phyloP scores from a whole-genome alignment of 2,888 invertebrate genomes.

The Hirtodrosophila alboralis region DNA sequence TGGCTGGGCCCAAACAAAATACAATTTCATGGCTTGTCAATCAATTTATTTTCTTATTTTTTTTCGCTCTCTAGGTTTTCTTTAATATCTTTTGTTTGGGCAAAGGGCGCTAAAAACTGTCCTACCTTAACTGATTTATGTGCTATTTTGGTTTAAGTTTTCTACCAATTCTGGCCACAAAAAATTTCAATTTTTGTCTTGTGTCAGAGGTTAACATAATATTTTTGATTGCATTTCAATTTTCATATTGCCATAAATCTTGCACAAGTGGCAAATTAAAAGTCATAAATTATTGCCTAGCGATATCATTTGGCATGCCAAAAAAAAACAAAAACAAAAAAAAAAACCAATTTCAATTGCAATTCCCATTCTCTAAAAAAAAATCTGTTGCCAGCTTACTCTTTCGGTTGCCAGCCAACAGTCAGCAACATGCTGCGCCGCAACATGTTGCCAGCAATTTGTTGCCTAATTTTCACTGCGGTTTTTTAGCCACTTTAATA shows the following conservation, averaged over 20 bases:
- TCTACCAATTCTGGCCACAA: conserved; percentile 12
- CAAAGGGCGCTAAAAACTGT: conserved; percentile 60
- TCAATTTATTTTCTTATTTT: conserved; percentile 62
- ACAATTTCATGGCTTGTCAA: conserved; percentile 82
- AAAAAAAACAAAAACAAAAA: conserved; percentile 10
- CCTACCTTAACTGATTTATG: conserved; percentile 54
- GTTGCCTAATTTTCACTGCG: conserved; percentile 62
- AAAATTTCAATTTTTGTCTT: conserved; percentile 23
- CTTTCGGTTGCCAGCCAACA: conserved; percentile 31
- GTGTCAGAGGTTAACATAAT: conserved; percentile 78
- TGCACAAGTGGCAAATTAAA: conserved; percentile 76
- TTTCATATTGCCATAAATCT: conserved; percentile 70
- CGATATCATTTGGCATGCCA: conserved; percentile 47
- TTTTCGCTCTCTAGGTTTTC: too few species aligned
- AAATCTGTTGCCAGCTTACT: too few species aligned
- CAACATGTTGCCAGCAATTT: conserved; percentile 57
- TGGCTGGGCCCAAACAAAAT: conserved; percentile 34
- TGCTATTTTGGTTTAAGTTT: conserved; percentile 13
- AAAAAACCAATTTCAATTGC: conserved; percentile 22
- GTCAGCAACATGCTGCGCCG: conserved; percentile 53
- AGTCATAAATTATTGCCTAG: conserved; percentile 76
- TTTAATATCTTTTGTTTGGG: conserved; percentile 7
- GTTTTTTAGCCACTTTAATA: conserved; percentile 32
- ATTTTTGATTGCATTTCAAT: conserved; percentile 80
- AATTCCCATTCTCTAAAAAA: conserved; percentile 40